Evolutionary conservation across 2,113 vertebrate species (phyloP), one percentile per base, ranked within the genome.

Genomic region (Chloebia gouldiae): DNA sequence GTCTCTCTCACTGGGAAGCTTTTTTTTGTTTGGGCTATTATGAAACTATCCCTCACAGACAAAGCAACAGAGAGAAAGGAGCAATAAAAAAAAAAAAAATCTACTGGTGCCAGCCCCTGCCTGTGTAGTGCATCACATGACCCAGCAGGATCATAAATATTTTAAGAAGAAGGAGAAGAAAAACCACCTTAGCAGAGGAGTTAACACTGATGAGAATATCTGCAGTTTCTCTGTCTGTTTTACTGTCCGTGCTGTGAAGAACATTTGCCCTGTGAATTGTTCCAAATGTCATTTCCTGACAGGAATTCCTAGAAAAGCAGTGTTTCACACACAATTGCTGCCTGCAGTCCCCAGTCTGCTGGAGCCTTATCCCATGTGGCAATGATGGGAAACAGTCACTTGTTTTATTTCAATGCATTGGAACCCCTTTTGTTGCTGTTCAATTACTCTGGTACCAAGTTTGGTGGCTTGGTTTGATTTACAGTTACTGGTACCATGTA

Each of bases 331-430:
- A 4, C 15, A 31, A 0, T 2, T 75, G 51, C 60, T 91, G 39
- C 25, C 4, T 31, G 14, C 47, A 44, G 44, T 42, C 11, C 11
- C 10, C 37, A 20, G 30, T 39, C 13, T 28, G 33, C 1, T 37
- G 37, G 33, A 33, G 28, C 35, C 49, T 51, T 13, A 5, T 44
- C 5, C 2, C 5, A 0, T 4, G 11, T 4, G 1, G 5, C 27
- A 10, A 5, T 1, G 3, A 7, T 45, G 39, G 39, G 4, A 51
- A 22, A 3, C 28, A 39, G 6, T 15, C n/a, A 25, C n/a, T 82
- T 5, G 1, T 51, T 76, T 51, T 40, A 15, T 51, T 86, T 44
- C 37, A 27, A 44, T 31, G 63, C 45, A 2, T 10, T 68, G 72
- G 17, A 51, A 18, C 53, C 19, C 30, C 4, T 69, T 60, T 60